Base-by-base conservation (phyloP, 2,797 vertebrate genomes). In the Ptychobarbus kaznakovi region DNA sequence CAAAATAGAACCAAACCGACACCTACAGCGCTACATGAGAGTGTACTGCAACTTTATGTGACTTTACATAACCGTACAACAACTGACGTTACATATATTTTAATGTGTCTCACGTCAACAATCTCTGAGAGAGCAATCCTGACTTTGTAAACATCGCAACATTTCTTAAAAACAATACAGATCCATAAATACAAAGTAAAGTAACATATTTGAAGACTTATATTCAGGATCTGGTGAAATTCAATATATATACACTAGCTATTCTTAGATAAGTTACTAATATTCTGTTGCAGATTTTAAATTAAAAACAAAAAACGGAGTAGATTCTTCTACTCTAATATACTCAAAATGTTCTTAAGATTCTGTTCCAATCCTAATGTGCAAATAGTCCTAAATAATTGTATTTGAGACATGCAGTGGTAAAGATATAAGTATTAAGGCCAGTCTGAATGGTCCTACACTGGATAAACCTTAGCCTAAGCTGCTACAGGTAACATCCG, bases 301-400 rank as follows among this genome's bases (percentile, higher is more conserved):
- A 85, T 78, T 35, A 16, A 66, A 38, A 53, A 68, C 9, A 13
- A 69, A 80, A 85, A 72, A 84, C 79, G 86, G 87, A 88, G 90
- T 89, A 92, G 92, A 92, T 93, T 93, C 2, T 93, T 91, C 93
- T 93, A 93, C 91, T 82, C 90, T 89, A 87, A 80, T 92, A 92
- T 91, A 90, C 90, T 92, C 85, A 69, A 91, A 89, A 91, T 92
- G 88, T 92, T 92, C 90, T 91, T 93, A 92, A 90, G 75, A 90
- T 94, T 92, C 91, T 94, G 92, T 94, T 93, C 91, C 93, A 90
- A 91, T 80, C 22, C 92, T 87, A 91, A 92, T 95, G 95, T 96
- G 95, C 95, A 96, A 95, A 95, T 92, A 91, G 92, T 94, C 89
- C 91, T 94, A 93, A 95, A 93, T 93, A 94, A 94, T 91, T 88